Evolutionary conservation across 2,113 vertebrate genomes (phyloP).

Genomic region (Oplegnathus fasciatus): DNA sequence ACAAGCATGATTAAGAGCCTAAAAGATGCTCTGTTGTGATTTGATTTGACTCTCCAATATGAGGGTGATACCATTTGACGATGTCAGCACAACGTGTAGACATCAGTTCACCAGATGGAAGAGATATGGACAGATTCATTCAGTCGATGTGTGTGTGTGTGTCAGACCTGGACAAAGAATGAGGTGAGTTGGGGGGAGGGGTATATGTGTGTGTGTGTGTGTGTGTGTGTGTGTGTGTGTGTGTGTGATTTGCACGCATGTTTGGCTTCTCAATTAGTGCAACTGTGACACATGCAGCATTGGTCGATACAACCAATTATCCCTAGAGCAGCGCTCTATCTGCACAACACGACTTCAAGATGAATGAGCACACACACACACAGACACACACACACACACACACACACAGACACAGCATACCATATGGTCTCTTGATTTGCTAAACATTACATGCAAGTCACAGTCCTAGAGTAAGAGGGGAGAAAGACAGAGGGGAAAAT

Average conservation of each 20-base stretch:
- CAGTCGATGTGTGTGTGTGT: not conserved
- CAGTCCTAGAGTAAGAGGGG: constrained; percentile 9
- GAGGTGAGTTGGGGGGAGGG: too few relatives aligned
- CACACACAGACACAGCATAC: not conserved
- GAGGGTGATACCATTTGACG: not conserved
- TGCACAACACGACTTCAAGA: constrained; percentile 8
- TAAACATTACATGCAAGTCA: constrained; percentile 8
- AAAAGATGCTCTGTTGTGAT: not conserved
- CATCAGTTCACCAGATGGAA: not conserved
- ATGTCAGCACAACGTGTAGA: not conserved
- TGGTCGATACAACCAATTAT: constrained; percentile 14
- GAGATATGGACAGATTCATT: not conserved
- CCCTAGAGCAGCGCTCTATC: not conserved
- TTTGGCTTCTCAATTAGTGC: not conserved
- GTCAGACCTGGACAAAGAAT: not conserved
- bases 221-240: constrained; percentile 13
- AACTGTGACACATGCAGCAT: constrained; percentile 8
- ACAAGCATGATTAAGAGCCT: too few relatives aligned
- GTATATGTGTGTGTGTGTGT: too few relatives aligned
- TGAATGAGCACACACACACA: not conserved
- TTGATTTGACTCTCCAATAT: not conserved
- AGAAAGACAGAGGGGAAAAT: not conserved
- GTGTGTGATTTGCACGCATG: not conserved
- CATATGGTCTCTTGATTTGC: not conserved
- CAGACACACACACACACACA: not conserved